Conservation (phyloP, 2,888 invertebrate species). For the Hyles lineata region DNA sequence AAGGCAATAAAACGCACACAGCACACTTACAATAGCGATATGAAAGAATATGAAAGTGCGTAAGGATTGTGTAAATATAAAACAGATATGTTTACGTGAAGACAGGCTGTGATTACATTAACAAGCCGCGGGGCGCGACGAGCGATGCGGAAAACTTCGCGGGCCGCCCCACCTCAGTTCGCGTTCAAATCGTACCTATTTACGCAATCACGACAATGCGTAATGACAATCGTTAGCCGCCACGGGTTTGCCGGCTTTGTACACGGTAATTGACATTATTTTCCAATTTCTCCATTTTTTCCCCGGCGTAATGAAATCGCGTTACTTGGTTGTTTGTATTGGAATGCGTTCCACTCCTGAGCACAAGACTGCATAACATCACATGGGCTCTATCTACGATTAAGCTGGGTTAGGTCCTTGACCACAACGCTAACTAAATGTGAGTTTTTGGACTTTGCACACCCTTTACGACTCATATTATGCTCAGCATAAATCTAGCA, state of each 20-base stretch:
- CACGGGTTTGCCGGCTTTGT: conserved; percentile 63
- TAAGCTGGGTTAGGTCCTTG: no score
- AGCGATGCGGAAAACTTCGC: conserved; percentile 77
- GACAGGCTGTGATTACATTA: conserved; percentile 69
- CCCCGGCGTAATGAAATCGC: conserved; percentile 75
- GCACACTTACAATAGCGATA: conserved; percentile 25
- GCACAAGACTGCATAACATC: no score
- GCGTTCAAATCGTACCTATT: conserved; percentile 72
- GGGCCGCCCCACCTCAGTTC: conserved; percentile 67
- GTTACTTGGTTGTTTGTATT: conserved; percentile 59
- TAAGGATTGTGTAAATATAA: conserved; percentile 43
- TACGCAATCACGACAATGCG: conserved; percentile 80
- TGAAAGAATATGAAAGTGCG: conserved; percentile 28
- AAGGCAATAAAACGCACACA: conserved; percentile 16
- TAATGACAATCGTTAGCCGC: conserved; percentile 80
- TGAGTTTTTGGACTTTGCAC: no score
- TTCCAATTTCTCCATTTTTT: conserved; percentile 78
- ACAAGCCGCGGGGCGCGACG: conserved; percentile 64
- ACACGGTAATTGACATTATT: conserved; percentile 82
- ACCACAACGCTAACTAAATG: no score
- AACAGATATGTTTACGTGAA: conserved; percentile 59
- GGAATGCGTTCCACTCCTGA: conserved; percentile 19
- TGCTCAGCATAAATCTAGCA: no score
- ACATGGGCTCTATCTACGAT: no score
- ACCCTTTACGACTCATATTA: no score